Percentiles rank a stretch among this genome's conserved stretches.
Evolutionary conservation across 2,113 vertebrate genomes (phyloP).

Genomic region (Anguilla rostrata): DNA sequence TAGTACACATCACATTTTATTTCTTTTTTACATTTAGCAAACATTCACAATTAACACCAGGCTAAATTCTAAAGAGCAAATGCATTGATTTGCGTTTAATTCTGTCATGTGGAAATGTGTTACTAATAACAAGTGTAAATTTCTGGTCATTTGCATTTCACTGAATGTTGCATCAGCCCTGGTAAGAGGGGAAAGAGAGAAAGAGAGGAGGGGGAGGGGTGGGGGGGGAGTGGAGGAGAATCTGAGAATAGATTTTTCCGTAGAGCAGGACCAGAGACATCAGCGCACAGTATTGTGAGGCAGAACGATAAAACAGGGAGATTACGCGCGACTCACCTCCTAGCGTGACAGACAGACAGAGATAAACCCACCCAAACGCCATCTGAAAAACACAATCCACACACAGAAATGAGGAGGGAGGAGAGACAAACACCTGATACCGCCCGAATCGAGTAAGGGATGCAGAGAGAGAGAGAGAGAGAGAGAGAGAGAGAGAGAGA

Average conservation of each 20-base stretch:
- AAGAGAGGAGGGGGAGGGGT: not conserved
- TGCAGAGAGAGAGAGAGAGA: not conserved
- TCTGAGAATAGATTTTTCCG: not conserved
- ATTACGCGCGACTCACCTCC: slow-evolving; percentile 36
- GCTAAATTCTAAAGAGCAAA: not conserved
- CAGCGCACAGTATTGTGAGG: not conserved
- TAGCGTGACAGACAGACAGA: slow-evolving; percentile 35
- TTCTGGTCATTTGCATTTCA: not conserved
- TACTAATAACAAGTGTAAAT: not conserved
- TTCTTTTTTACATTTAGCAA: too few species aligned
- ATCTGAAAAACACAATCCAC: slow-evolving; percentile 35
- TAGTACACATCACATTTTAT: too few species aligned
- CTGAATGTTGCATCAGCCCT: not conserved
- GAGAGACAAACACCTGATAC: not conserved
- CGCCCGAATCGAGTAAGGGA: not conserved
- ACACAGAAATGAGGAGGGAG: slow-evolving; percentile 15
- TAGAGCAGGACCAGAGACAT: not conserved
- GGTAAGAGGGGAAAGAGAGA: not conserved
- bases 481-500: slow-evolving; percentile 6
- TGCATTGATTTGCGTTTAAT: not conserved
- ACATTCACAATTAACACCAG: too few species aligned
- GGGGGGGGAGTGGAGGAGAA: not conserved
- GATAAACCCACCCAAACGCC: not conserved
- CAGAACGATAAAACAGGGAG: not conserved
- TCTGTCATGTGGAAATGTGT: not conserved